Evolutionary conservation across 2,797 vertebrate species (phyloP).

Genomic region (Tadarida brasiliensis): DNA sequence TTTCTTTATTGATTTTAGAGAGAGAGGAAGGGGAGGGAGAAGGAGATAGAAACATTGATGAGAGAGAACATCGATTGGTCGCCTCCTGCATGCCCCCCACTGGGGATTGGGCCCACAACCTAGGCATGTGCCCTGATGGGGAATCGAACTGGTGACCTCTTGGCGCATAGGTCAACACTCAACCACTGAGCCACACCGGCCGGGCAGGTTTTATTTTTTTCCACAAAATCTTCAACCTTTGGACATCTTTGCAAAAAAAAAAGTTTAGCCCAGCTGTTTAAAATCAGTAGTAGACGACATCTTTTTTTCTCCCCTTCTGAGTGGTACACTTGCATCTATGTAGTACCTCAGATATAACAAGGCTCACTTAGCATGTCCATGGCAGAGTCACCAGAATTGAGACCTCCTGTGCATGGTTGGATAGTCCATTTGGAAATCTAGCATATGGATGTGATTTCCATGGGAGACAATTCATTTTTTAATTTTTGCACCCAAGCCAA

Average conservation of each 20-base stretch:
- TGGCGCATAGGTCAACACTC: too few relatives aligned
- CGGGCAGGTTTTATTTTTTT: neutral
- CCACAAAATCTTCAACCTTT: neutral
- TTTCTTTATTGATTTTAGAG: too few relatives aligned
- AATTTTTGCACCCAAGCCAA: neutral
- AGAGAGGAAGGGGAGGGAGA: too few relatives aligned
- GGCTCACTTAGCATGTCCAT: neutral
- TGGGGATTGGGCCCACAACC: too few relatives aligned
- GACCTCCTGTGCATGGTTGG: neutral
- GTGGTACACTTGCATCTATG: neutral
- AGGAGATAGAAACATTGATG: too few relatives aligned
- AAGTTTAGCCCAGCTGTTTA: conserved; percentile 4
- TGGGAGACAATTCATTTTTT: neutral
- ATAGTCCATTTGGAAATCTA: conserved; percentile 32
- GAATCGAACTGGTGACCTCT: too few relatives aligned
- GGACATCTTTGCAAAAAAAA: conserved; percentile 44
- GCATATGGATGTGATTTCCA: neutral
- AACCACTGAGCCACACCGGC: too few relatives aligned
- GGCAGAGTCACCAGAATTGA: neutral
- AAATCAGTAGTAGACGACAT: neutral
- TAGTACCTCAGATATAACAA: neutral
- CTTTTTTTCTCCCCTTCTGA: neutral
- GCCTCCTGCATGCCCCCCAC: too few relatives aligned
- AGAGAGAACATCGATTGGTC: too few relatives aligned
- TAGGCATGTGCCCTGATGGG: too few relatives aligned